Evolutionary conservation across 1,140 invertebrate species (phyloP).

Genomic region (Papilio polyxenes): DNA sequence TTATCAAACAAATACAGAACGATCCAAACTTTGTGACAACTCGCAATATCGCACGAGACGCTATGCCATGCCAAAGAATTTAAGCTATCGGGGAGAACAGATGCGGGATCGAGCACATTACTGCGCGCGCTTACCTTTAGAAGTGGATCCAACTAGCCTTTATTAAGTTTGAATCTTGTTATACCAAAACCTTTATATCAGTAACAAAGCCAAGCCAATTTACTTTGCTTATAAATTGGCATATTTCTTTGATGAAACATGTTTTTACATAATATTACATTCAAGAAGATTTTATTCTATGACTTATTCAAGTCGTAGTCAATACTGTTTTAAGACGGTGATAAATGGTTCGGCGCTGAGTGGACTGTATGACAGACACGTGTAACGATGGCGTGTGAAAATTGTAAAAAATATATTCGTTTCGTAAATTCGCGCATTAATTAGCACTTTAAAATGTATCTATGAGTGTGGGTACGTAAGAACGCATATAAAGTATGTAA

Average conservation of each 20-base stretch:
- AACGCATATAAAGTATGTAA: conserved; percentile 24
- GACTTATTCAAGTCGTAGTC: no score
- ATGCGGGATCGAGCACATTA: no score
- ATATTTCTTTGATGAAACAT: neutral
- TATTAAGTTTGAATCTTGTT: neutral
- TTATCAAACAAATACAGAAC: neutral
- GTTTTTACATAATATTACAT: neutral
- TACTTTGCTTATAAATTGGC: conserved; percentile 31
- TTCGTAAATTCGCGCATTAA: neutral
- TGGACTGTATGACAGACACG: no score
- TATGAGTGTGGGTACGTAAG: neutral
- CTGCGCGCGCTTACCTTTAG: no score
- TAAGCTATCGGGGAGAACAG: no score
- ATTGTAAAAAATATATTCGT: no score
- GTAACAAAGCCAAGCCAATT: conserved; percentile 21
- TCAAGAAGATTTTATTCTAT: neutral
- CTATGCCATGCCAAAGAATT: neutral
- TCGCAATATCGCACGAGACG: neutral
- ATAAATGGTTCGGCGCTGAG: no score
- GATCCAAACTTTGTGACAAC: neutral
- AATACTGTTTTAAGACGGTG: no score
- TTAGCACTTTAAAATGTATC: neutral
- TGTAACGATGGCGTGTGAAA: neutral
- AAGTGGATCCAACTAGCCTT: no score
- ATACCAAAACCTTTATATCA: conserved; percentile 10